Percentiles rank a stretch among this genome's conserved stretches.
Evolutionary conservation across 2,113 vertebrate genomes (phyloP).

Genomic region (Hucho hucho): DNA sequence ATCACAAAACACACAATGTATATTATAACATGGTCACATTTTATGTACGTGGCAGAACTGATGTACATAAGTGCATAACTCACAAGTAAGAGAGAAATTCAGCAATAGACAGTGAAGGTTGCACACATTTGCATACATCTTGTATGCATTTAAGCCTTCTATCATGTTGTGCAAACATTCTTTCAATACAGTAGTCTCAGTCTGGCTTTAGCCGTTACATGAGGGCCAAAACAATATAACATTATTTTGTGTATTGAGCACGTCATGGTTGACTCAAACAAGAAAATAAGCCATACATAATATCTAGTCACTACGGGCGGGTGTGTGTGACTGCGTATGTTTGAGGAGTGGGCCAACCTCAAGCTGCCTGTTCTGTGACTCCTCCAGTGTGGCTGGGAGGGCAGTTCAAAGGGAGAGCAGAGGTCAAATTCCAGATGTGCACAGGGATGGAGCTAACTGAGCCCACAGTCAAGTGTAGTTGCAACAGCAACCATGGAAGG

Average conservation of each 20-base stretch:
- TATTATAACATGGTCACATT: neutral
- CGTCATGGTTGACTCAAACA: no score
- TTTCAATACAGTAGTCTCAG: no score
- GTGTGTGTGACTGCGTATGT: neutral
- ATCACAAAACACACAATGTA: slow-evolving; percentile 7
- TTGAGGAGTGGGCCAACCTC: neutral
- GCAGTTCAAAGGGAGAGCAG: neutral
- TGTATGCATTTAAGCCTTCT: no score
- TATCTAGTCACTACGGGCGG: neutral
- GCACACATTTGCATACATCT: no score
- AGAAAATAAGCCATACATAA: no score
- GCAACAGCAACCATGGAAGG: neutral
- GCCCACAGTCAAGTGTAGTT: neutral
- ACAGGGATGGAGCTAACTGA: neutral
- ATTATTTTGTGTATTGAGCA: no score
- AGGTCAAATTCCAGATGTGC: slow-evolving; percentile 7
- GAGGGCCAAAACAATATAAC: no score
- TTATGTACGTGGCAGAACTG: neutral
- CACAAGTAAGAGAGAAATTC: no score
- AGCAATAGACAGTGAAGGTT: no score
- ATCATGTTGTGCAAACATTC: no score
- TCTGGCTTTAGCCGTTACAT: no score
- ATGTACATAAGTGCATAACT: no score
- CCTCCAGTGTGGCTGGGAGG: neutral
- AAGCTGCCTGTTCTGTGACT: neutral